Base-by-base conservation (phyloP, 2,113 vertebrate species). In the Tetrao urogallus region DNA sequence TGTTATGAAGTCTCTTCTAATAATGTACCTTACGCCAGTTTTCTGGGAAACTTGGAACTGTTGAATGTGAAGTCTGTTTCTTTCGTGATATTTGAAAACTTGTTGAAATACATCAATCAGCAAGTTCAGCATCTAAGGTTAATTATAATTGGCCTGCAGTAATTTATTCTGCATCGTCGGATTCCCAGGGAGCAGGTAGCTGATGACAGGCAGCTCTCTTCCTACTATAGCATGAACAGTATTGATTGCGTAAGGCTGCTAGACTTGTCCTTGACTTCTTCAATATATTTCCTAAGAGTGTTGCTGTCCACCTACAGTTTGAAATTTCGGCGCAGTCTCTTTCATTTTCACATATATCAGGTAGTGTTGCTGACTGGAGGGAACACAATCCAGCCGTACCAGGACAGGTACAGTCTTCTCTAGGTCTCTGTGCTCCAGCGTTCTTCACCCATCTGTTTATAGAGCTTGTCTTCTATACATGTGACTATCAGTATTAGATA, bases 31-130 rank as follows among this genome's bases (percentile, higher is more conserved):
- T 36, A 86, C 25, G 73, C 25, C 50, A 56, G 18, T 86, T 82
- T 85, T n/a, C 75, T 80, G 69, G 54, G 50, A 94, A 94, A 80
- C 9, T 30, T 69, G 11, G 47, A 82, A 56, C 82, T 70, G 54
- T 32, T 89, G 63, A 58, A 66, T 63, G 11, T 54, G 32, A 80
- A 88, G 16, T 78, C 5, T 74, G 10, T 74, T 58, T 74, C 34
- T 40, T n/a, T 36, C 8, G 0, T 72, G 78, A 27, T 66, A 76
- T 16, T 56, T 82, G 50, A 56, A 82, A 85, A 71, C 27, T n/a
- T 75, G 52, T 61, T 82, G 48, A 60, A 56, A 34, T 40, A 25
- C 34, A 47, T 83, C 72, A 66, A 8, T 73, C 48, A 63, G 71
- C 30, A 73, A 32, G 47, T 64, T 73, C 45, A 45, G 27, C 43